Percentiles rank a stretch among this genome's conserved stretches.
These are phyloP conservation scores for Anaspis maculata DNA, from an alignment of 2,888 invertebrate species.

Conservation along the genomic window DNA sequence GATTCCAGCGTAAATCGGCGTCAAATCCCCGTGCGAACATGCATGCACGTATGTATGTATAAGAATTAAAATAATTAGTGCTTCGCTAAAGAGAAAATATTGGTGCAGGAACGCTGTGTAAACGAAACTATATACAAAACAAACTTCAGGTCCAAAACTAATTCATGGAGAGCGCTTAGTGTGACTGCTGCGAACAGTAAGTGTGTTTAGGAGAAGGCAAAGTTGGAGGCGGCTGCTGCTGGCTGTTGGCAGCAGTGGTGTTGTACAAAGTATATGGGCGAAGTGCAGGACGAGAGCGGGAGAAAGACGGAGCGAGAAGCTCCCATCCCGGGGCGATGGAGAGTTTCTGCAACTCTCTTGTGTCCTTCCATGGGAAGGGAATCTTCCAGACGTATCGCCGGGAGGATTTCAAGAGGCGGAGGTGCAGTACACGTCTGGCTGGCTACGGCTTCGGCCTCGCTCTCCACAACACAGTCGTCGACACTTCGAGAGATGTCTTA, in stretches of 20 bases:
- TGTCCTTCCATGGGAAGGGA: conserved; percentile 21
- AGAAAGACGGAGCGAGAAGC: conserved; percentile 23
- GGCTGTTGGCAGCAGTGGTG: too few species aligned
- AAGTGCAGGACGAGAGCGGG: too few species aligned
- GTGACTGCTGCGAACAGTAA: conserved; percentile 16
- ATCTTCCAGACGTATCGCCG: conserved; percentile 23
- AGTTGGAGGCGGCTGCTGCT: too few species aligned
- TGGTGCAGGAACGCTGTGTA: conserved; percentile 22
- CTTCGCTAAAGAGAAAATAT: conserved; percentile 20
- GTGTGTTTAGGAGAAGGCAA: conserved; percentile 13
- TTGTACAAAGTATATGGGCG: too few species aligned
- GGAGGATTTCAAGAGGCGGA: conserved; percentile 16
- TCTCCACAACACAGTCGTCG: too few species aligned
- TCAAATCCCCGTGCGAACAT: conserved; percentile 7
- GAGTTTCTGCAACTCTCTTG: conserved; percentile 31
- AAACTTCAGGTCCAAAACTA: conserved; percentile 26
- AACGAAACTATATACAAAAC: conserved; percentile 23
- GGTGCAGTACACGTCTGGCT: conserved; percentile 20
- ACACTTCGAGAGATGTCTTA: conserved; percentile 25
- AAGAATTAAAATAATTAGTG: conserved; percentile 14
- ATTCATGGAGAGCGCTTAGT: conserved; percentile 20
- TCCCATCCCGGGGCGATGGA: conserved; percentile 29
- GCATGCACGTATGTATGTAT: background rate
- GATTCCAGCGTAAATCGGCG: background rate
- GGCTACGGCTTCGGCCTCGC: conserved; percentile 17